A percentile compares a stretch with the other conserved stretches of the same genome.
phyloP scores from a whole-genome alignment of 2,113 vertebrate genomes.

The Sarotherodon lohbergeri region DNA sequence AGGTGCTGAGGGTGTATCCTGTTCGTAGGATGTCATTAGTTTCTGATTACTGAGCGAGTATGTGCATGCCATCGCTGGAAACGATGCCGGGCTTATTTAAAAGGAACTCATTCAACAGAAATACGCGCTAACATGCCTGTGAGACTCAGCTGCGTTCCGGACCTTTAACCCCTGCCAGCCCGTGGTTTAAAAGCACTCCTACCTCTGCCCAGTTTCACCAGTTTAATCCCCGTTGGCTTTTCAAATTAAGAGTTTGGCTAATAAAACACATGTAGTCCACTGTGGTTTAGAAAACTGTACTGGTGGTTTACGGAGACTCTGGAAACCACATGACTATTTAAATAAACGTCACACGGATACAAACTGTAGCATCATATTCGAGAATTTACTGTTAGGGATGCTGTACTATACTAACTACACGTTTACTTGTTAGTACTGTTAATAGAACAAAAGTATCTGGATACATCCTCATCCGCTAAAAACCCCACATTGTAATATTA shows the following conservation, averaged over 20 bases:
- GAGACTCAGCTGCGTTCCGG: background rate
- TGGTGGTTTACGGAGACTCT: background rate
- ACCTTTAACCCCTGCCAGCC: background rate
- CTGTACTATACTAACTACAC: background rate
- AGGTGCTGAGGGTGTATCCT: background rate
- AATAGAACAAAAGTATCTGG: background rate
- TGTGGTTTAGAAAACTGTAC: background rate
- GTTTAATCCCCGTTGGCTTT: background rate
- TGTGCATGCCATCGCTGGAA: background rate
- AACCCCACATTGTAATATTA: background rate
- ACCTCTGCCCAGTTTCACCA: background rate
- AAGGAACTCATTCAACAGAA: background rate
- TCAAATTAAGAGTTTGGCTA: background rate
- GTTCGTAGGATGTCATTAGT: background rate
- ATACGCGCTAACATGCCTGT: background rate
- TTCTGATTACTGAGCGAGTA: background rate
- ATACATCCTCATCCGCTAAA: background rate
- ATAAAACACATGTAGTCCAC: background rate
- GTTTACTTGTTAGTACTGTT: background rate
- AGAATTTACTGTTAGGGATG: background rate
- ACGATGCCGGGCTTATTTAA: background rate
- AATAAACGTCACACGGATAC: background rate
- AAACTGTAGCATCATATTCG: rapidly evolving
- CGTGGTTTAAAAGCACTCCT: background rate
- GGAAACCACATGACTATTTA: background rate